These are phyloP conservation scores for Rhabdophis nuchalis DNA, from an alignment of 2,797 vertebrate genomes.

Conservation along the genomic window DNA sequence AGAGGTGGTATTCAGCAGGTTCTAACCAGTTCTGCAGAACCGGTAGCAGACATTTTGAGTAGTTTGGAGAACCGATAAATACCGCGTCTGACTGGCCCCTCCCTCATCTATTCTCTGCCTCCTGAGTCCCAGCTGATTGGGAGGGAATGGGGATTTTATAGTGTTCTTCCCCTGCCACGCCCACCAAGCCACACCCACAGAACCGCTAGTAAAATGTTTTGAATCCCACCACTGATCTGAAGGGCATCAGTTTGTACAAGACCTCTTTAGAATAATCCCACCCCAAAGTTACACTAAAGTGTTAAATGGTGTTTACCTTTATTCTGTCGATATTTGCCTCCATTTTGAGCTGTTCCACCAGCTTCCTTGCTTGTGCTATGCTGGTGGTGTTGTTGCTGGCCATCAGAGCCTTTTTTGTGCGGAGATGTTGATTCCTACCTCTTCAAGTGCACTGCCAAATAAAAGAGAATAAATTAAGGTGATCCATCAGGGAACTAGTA, in stretches of 20 bases:
- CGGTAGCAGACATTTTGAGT: no score
- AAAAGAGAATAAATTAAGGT: slow-evolving; percentile 10
- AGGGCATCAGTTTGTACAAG: neutral
- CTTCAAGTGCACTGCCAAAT: slow-evolving; percentile 40
- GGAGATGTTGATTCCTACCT: neutral
- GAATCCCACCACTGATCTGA: neutral
- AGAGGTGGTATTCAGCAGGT: no score
- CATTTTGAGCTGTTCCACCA: slow-evolving; percentile 95
- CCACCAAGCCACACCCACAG: no score
- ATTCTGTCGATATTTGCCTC: slow-evolving; percentile 98
- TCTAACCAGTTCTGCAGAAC: no score
- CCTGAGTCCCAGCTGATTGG: no score
- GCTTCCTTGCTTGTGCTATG: slow-evolving; percentile 82
- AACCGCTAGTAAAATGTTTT: no score
- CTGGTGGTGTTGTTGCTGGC: slow-evolving; percentile 97
- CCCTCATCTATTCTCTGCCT: no score
- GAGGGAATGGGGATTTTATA: no score
- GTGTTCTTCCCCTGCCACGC: no score
- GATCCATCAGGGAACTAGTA: slow-evolving; percentile 16
- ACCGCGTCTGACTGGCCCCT: no score
- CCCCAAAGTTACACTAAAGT: neutral
- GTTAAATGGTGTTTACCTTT: slow-evolving; percentile 75
- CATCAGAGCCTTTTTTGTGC: slow-evolving; percentile 69
- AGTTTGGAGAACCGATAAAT: no score
- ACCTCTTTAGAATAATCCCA: neutral